These are phyloP conservation scores for Leptodactylus fallax DNA, from an alignment of 2,797 vertebrate genomes.

Conservation along the genomic window DNA sequence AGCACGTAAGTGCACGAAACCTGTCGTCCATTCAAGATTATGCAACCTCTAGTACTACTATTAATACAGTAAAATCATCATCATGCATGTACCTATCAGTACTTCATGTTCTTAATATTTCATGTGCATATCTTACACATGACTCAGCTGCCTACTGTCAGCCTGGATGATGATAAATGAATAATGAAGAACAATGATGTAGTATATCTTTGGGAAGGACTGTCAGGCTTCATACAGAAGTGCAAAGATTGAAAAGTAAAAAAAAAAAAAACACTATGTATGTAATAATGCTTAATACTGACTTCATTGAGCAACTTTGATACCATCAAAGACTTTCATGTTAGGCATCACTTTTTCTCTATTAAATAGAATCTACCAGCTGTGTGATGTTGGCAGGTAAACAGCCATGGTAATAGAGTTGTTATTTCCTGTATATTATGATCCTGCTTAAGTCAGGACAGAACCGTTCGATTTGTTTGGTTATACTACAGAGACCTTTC, in stretches of 20 bases:
- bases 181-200: neutral
- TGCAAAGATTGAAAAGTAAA: conserved; percentile 27
- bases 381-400: neutral
- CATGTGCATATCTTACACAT: neutral
- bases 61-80: neutral
- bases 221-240: neutral
- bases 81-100: neutral
- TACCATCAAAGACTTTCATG: neutral
- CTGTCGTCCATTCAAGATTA: neutral
- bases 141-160: neutral
- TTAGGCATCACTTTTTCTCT: neutral
- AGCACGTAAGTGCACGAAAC: too few species aligned
- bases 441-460: conserved; percentile 62
- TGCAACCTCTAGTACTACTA: neutral
- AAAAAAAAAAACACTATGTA: conserved; percentile 59
- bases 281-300: neutral
- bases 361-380: neutral
- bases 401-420: neutral
- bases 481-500: conserved; percentile 68
- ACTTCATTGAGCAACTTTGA: neutral
- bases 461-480: conserved; percentile 74
- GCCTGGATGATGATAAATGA: neutral
- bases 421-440: conserved; percentile 27
- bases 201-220: neutral
- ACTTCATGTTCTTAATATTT: neutral